Conservation (phyloP, 2,113 vertebrate genomes). For the Cyanoramphus novaezelandiae region DNA sequence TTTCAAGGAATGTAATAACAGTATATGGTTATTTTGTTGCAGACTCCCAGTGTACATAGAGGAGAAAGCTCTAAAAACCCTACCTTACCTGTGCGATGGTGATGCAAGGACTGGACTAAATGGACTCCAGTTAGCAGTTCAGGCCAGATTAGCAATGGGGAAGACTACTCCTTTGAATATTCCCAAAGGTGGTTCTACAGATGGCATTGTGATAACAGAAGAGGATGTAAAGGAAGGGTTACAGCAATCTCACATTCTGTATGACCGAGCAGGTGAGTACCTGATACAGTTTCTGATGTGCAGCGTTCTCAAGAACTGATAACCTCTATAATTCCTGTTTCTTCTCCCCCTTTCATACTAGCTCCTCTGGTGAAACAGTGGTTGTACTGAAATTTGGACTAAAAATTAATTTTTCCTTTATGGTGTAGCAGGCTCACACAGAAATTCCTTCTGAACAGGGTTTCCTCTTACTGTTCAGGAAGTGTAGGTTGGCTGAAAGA, state of each 20-base stretch:
- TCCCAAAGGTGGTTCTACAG: background rate
- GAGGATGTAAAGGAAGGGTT: constrained; percentile 91
- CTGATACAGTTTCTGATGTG: background rate
- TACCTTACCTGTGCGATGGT: constrained; percentile 91
- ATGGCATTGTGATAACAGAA: constrained; percentile 83
- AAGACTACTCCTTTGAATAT: constrained; percentile 22
- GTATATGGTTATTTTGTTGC: constrained; percentile 31
- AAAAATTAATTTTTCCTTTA: background rate
- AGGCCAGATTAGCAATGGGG: constrained; percentile 79
- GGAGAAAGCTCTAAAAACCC: constrained; percentile 87
- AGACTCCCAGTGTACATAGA: constrained; percentile 85
- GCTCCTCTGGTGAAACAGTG: background rate
- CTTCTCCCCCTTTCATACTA: background rate
- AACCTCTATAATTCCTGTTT: background rate
- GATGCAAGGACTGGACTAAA: constrained; percentile 91
- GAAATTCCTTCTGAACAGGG: background rate
- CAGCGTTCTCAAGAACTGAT: background rate
- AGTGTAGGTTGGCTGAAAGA: background rate
- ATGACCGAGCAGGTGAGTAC: constrained; percentile 91
- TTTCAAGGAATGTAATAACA: background rate
- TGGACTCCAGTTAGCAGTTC: constrained; percentile 90
- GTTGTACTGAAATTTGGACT: background rate
- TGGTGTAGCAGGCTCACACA: background rate
- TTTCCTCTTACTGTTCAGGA: background rate
- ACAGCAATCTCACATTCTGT: constrained; percentile 94